Conservation (phyloP, 2,888 invertebrate species). For the Xanthostigma xanthostigma region DNA sequence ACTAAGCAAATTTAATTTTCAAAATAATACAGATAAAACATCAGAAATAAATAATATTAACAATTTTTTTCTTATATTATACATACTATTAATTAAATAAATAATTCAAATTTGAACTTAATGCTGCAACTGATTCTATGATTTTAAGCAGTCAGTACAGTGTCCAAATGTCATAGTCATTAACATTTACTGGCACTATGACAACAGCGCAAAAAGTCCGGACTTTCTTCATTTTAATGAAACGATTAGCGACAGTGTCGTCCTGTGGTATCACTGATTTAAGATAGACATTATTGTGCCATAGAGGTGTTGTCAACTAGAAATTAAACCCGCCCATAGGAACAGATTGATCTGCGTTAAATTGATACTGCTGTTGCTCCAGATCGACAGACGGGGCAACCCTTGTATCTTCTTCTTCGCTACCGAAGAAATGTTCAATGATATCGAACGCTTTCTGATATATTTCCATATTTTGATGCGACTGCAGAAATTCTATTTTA, state of each 20-base stretch:
- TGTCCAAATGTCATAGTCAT: too few species aligned
- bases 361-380: constrained; percentile 56
- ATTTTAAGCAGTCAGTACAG: too few species aligned
- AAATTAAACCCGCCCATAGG: constrained; percentile 73
- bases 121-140: too few species aligned
- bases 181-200: too few species aligned
- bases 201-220: too few species aligned
- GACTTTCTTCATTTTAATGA: neutral
- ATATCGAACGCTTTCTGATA: constrained; percentile 96
- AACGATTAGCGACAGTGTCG: neutral
- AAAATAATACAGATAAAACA: neutral
- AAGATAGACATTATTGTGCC: constrained; percentile 3
- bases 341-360: constrained; percentile 51
- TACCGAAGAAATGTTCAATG: constrained; percentile 88
- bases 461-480: constrained; percentile 91
- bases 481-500: constrained; percentile 94
- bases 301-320: constrained; percentile 26
- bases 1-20: neutral
- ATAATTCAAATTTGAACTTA: too few species aligned
- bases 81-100: neutral
- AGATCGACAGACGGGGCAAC: constrained; percentile 65
- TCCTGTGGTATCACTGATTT: neutral
- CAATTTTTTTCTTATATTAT: neutral
- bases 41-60: neutral
- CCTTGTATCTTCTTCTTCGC: constrained; percentile 70